Conservation (phyloP, 2,113 vertebrate genomes). For the Psettodes erumei region DNA sequence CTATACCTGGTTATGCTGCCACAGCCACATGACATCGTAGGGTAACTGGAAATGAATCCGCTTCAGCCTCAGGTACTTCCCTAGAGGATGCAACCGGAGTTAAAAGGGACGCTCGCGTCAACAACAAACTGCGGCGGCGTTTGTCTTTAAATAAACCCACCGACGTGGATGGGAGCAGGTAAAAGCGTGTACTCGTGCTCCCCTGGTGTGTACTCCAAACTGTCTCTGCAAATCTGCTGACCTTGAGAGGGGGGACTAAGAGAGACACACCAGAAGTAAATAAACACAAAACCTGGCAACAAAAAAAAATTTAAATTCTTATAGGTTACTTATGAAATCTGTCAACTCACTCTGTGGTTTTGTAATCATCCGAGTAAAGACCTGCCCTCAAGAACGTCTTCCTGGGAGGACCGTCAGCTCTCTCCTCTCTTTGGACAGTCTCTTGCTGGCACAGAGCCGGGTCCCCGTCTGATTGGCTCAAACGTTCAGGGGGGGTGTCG, state of each 20-base stretch:
- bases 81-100: conserved; percentile 71
- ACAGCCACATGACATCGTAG: conserved; percentile 97
- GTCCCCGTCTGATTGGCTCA: conserved; percentile 73
- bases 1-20: conserved; percentile 95
- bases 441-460: conserved; percentile 76
- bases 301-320: neutral
- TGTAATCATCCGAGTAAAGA: conserved; percentile 97
- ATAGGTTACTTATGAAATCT: conserved; percentile 2
- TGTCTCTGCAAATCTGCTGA: conserved; percentile 88
- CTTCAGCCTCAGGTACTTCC: conserved; percentile 97
- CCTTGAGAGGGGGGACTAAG: conserved; percentile 88
- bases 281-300: neutral
- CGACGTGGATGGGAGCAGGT: conserved; percentile 95
- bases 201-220: conserved; percentile 89
- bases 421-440: conserved; percentile 86
- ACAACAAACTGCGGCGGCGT: neutral
- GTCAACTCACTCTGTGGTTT: conserved; percentile 93
- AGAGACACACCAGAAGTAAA: conserved; percentile 4
- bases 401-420: conserved; percentile 85
- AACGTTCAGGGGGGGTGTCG: conserved; percentile 77
- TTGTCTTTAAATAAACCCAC: conserved; percentile 83
- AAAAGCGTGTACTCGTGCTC: conserved; percentile 90
- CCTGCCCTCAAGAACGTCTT: conserved; percentile 97
- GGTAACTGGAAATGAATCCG: conserved; percentile 97
- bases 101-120: conserved; percentile 2